Base-by-base conservation (phyloP, 2,113 vertebrate species). In the Epinephelus moara region DNA sequence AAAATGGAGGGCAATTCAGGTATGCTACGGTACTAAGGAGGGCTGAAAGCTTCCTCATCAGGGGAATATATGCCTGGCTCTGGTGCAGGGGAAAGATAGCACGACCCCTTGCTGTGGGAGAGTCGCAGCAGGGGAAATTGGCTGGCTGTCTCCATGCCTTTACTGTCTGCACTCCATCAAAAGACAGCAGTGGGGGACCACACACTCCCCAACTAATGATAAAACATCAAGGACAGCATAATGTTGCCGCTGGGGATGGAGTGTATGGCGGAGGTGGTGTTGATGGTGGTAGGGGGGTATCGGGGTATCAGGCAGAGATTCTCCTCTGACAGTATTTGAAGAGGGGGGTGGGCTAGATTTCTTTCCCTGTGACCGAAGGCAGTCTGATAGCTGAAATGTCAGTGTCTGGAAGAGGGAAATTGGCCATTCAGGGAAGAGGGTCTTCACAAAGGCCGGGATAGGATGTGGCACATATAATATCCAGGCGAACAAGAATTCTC, bases 401-500 rank as follows among this genome's bases (percentile, higher is more conserved):
- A 95, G 88, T 81, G 87, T 93, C 93, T 91, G 85, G 89, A 88
- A 86, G 89, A 86, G 87, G 86, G 92, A 94, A 94, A 94, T 94
- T 94, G 93, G 90, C 93, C 89, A 95, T 94, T 94, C 94, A 95
- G 92, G 88, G 83, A 92, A 92, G 90, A 92, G 86, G 90, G 92
- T 91, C 92, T 89, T 92, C 89, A 94, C 91, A 95, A 93, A 95
- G 90, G 90, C 93, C 60, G 87, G 91, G 93, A 94, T 95, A 83
- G 93, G 93, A 96, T 95, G 94, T 94, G 94, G 94, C 94, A 94
- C 94, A 90, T 94, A 94, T 94, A 95, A 95, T 94, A 95, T 93
- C 93, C 93, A 90, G 94, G 88, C 93, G 92, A 95, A 95, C 94
- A 94, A 91, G 84, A 93, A 94, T 95, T 94, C 93, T 93, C 93